phyloP scores from a whole-genome alignment of 2,888 invertebrate genomes.

The Cheilosia soror region DNA sequence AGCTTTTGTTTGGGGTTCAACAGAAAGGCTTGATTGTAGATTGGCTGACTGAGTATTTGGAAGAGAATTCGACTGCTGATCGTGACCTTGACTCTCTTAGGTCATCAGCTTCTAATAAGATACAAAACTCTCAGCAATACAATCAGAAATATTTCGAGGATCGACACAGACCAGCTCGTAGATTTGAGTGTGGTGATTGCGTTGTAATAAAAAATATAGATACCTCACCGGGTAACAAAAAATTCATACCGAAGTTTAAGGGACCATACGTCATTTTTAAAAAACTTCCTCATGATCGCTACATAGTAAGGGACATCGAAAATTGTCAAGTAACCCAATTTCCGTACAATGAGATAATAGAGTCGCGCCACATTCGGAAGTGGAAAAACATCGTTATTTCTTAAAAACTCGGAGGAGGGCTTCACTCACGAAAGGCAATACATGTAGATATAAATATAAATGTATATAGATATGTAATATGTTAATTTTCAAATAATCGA shows the following conservation, averaged over 20 bases:
- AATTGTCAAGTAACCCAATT: constrained; percentile 8
- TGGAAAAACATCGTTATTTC: neutral
- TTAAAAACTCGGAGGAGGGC: neutral
- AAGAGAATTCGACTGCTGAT: constrained; percentile 5
- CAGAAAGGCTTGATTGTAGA: constrained; percentile 33
- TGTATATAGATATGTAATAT: neutral
- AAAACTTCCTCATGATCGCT: constrained; percentile 76
- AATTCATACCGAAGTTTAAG: constrained; percentile 55
- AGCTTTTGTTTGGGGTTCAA: too few relatives aligned
- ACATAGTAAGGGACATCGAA: constrained; percentile 74
- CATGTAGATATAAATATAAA: neutral
- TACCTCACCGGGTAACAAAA: constrained; percentile 71
- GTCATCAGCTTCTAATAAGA: neutral
- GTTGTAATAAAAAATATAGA: constrained; percentile 76
- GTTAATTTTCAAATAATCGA: neutral
- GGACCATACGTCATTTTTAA: constrained; percentile 65
- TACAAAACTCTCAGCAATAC: constrained; percentile 20
- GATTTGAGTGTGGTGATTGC: neutral
- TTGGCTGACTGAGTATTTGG: neutral
- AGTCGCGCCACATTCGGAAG: too few relatives aligned
- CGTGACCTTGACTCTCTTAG: neutral
- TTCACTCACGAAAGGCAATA: too few relatives aligned
- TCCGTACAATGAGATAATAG: neutral
- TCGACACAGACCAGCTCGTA: neutral
- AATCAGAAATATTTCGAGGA: constrained; percentile 35